Evolutionary conservation across 1,140 invertebrate genomes (phyloP).

Genomic region (Caenorhabditis brenneri): DNA sequence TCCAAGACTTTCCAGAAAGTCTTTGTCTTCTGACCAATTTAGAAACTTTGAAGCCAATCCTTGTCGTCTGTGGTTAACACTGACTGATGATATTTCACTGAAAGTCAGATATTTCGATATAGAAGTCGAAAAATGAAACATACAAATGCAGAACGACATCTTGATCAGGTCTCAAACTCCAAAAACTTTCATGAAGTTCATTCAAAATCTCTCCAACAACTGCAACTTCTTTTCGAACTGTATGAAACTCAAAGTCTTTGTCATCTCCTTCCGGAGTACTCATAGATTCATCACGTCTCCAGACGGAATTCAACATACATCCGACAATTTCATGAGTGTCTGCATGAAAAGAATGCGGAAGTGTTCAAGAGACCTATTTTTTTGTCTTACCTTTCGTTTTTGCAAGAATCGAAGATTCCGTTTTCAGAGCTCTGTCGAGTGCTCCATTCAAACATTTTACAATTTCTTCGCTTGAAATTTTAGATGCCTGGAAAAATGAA

Average conservation of each 20-base stretch:
- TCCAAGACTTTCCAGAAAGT: neutral
- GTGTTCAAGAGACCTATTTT: neutral
- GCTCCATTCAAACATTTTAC: slow-evolving; percentile 8
- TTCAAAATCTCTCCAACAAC: slow-evolving; percentile 22
- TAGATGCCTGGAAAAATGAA: neutral
- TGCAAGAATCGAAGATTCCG: slow-evolving; percentile 8
- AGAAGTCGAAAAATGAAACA: neutral
- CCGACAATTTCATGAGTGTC: slow-evolving; percentile 28
- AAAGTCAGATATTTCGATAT: neutral
- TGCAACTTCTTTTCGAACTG: neutral
- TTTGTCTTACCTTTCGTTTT: neutral
- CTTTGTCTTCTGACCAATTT: neutral
- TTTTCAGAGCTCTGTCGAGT: slow-evolving; percentile 5
- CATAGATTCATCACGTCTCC: neutral
- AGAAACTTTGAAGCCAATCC: slow-evolving; percentile 26
- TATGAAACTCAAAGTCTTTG: slow-evolving; percentile 14
- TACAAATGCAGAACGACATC: slow-evolving; percentile 15
- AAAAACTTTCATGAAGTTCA: slow-evolving; percentile 19
- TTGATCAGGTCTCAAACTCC: slow-evolving; percentile 23
- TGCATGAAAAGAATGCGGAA: neutral
- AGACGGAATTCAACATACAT: slow-evolving; percentile 28
- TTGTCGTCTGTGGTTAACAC: neutral
- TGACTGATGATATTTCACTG: slow-evolving; percentile 19
- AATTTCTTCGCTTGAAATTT: slow-evolving; percentile 12
- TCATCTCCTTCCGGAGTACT: neutral